Evolutionary conservation across 2,888 invertebrate species (phyloP), one percentile per base, ranked within the genome.

Genomic region (Salticus scenicus): DNA sequence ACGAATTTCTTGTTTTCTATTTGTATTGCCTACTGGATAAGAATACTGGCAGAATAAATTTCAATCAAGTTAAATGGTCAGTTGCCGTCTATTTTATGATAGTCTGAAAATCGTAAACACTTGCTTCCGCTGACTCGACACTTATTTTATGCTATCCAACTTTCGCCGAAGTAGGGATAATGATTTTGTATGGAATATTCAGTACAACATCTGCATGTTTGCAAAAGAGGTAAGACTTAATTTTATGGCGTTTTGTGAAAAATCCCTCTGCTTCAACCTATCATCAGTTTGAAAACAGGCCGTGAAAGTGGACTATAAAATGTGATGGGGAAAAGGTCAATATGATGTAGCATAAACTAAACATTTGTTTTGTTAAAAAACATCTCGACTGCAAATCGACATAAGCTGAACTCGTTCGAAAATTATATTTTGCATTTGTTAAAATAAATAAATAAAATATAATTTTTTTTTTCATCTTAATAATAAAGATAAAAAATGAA

Each of bases 111-210:
- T 76, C 76, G 67, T 76, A 76, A 76, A 76, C 42, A 28, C 41
- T 5, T 57, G 57, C 20, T 10, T n/a, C 31, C 28, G 76, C 76
- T 66, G 76, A 27, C 24, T 76, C 76, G 31, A 67, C 76, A 67
- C 75, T 76, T 76, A 76, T 76, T 76, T 76, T 76, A 76, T 67
- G 37, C 1, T 67, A 17, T 27, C 31, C 27, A 33, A n/a, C 37
- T 27, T 17, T 47, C n/a, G n/a, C 4, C 47, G 66, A 76, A 67
- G 31, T 30, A 47, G 28, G 47, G 27, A 41, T 27, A 17, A 24
- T 57, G 20, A 57, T 57, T 57, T 20, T 24, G 5, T 57, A 0
- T 24, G 10, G n/a, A 47, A 47, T n/a, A 8, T 47, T 17, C 24
- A 4, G 24, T 57, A 57, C 20, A 17, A 24, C 24, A 24, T n/a